Percentiles rank a stretch among this genome's conserved stretches.
phyloP scores from a whole-genome alignment of 2,797 vertebrate genomes.

The Luscinia megarhynchos region DNA sequence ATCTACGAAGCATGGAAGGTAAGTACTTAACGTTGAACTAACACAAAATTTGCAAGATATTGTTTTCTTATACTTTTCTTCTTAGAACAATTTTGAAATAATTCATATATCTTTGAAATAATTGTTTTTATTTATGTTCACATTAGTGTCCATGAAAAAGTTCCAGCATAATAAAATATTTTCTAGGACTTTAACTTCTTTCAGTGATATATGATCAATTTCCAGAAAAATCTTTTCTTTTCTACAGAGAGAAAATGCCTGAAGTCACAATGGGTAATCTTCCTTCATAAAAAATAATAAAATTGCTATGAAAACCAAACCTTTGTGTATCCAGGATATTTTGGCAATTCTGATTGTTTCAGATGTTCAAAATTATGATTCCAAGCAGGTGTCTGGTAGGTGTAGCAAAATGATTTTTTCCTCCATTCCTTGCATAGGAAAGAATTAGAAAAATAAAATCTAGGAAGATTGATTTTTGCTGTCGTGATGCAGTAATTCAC shows the following conservation, averaged over 20 bases:
- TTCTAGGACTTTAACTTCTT: background rate
- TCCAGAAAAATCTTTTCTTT: background rate
- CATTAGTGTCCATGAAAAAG: background rate
- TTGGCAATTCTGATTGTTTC: background rate
- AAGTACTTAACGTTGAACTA: background rate
- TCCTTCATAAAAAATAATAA: background rate
- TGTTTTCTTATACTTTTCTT: background rate
- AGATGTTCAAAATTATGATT: background rate
- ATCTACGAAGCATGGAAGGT: background rate
- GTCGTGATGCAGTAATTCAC: constrained; percentile 46
- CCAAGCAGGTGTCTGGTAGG: background rate
- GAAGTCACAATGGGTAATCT: background rate
- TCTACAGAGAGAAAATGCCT: background rate
- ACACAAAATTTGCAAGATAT: background rate
- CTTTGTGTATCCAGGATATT: background rate
- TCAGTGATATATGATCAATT: background rate
- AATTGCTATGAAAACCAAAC: background rate
- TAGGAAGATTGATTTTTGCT: background rate
- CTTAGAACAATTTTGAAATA: background rate
- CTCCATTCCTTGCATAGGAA: background rate
- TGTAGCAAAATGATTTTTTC: background rate
- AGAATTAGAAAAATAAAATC: constrained; percentile 44
- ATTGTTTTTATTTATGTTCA: background rate
- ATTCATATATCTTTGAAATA: background rate
- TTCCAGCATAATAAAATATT: background rate